These are phyloP conservation scores for Caenorhabditis tropicalis DNA, from an alignment of 1,140 invertebrate genomes.

Conservation along the genomic window DNA sequence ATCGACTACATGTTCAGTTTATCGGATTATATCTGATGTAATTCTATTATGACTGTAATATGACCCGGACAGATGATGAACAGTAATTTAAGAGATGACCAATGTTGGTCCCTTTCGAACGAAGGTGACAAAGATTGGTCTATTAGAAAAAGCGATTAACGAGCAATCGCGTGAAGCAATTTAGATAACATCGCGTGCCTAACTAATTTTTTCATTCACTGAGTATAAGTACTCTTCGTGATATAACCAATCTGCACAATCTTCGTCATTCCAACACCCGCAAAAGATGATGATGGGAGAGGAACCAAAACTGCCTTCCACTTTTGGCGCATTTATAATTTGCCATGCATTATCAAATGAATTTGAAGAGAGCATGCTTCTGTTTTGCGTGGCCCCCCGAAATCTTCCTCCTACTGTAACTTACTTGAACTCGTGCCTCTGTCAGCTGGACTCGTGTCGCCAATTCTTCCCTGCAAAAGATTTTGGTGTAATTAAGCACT, in stretches of 20 bases:
- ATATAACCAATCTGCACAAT: constrained; percentile 30
- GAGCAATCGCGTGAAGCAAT: constrained; percentile 37
- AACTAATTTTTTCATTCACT: constrained; percentile 35
- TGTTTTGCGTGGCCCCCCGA: too few relatives aligned
- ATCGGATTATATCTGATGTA: neutral
- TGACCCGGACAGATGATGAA: neutral
- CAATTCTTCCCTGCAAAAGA: constrained; percentile 80
- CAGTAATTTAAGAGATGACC: neutral
- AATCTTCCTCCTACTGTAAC: constrained; percentile 44
- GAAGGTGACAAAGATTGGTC: constrained; percentile 6
- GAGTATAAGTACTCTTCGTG: constrained; percentile 34
- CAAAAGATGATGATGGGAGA: neutral
- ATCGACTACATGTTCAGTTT: neutral
- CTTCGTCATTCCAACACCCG: constrained; percentile 22
- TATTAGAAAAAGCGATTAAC: constrained; percentile 1
- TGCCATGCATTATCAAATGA: constrained; percentile 27
- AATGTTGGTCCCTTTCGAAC: neutral
- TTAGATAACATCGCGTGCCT: constrained; percentile 42
- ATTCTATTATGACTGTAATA: neutral
- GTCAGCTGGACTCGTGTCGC: constrained; percentile 98
- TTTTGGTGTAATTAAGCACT: constrained; percentile 40
- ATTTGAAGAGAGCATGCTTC: neutral
- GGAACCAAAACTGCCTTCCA: neutral
- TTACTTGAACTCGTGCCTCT: constrained; percentile 92
- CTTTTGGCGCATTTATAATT: constrained; percentile 26